These are phyloP conservation scores for Patiria pectinifera DNA, from an alignment of 53 echinoderm and acorn worm species.

Conservation along the genomic window DNA sequence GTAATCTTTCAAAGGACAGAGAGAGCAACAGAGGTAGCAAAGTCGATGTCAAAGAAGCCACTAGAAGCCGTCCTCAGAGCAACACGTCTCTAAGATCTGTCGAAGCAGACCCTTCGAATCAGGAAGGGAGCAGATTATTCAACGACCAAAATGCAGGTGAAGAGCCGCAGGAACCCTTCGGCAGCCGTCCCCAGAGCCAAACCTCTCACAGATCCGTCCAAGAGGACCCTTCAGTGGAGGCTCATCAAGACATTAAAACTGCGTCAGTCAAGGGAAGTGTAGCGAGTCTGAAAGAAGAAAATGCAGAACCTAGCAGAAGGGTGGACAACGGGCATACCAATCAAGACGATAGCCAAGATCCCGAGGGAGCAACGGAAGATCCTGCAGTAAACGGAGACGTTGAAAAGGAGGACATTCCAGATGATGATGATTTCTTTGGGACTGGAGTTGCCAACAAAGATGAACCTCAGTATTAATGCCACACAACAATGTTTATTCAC, in stretches of 20 bases:
- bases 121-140: neutral
- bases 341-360: neutral
- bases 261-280: neutral
- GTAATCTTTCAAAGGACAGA: neutral
- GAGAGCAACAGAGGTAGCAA: neutral
- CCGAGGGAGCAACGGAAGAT: neutral
- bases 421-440: slow-evolving; percentile 42
- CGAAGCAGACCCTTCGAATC: neutral
- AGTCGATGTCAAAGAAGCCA: neutral
- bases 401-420: neutral
- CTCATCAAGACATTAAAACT: neutral
- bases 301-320: neutral
- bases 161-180: neutral
- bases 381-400: neutral
- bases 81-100: neutral
- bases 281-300: neutral
- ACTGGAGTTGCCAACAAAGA: slow-evolving; percentile 32
- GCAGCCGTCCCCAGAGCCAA: slow-evolving; percentile 1
- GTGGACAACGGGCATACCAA: neutral
- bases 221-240: neutral
- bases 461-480: slow-evolving; percentile 36
- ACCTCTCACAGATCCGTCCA: slow-evolving; percentile 13
- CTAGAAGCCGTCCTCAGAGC: slow-evolving; percentile 1
- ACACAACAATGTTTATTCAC: neutral
- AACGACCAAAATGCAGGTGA: neutral